These are phyloP conservation scores for Hoplias malabaricus DNA, from an alignment of 2,113 vertebrate species.

Conservation along the genomic window DNA sequence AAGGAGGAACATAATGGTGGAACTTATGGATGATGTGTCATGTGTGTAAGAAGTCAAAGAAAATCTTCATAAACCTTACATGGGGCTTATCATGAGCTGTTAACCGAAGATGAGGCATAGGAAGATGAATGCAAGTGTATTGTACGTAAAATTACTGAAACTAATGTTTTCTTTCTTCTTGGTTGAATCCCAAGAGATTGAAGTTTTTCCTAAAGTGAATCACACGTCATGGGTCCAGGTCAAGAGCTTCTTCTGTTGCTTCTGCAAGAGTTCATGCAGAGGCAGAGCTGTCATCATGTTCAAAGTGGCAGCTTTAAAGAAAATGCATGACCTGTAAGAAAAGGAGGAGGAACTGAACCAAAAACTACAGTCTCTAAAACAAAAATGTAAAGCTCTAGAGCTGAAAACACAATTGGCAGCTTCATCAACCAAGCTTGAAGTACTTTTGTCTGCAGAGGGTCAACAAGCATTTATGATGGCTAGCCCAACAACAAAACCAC, in stretches of 20 bases:
- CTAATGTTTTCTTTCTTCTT: too few species aligned
- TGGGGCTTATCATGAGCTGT: not conserved
- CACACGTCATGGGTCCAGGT: too few species aligned
- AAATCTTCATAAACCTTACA: not conserved
- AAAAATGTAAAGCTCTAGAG: constrained; percentile 11
- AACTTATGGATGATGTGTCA: constrained; percentile 16
- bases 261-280: not conserved
- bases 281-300: constrained; percentile 4
- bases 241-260: too few species aligned
- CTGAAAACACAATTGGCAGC: constrained; percentile 15
- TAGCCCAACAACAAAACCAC: not conserved
- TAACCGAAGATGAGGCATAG: too few species aligned
- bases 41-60: constrained; percentile 15
- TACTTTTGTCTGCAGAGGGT: not conserved
- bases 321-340: constrained; percentile 11
- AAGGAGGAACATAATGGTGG: constrained; percentile 15
- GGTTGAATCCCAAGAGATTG: too few species aligned
- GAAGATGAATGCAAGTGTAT: too few species aligned
- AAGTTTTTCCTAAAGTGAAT: too few species aligned
- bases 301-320: not conserved
- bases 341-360: not conserved
- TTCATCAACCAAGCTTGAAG: not conserved
- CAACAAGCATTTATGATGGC: not conserved
- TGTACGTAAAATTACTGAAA: too few species aligned
- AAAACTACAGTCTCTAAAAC: not conserved